phyloP scores from a whole-genome alignment of 2,113 vertebrate species.

The Ornithorhynchus anatinus region DNA sequence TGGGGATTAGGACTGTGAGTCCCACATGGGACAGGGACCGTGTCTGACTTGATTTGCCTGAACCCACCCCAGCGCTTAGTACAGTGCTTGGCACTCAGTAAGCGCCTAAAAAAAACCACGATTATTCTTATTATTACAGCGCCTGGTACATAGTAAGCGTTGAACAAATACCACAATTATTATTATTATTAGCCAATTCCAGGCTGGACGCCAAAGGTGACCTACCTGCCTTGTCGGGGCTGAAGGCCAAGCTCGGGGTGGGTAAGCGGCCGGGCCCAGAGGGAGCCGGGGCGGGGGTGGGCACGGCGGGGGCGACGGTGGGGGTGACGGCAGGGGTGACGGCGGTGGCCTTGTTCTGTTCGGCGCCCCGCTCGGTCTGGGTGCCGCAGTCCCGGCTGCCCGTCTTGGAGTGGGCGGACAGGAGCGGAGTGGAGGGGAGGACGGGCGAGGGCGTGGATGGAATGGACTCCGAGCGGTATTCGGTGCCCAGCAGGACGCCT shows the following conservation, averaged over 20 bases:
- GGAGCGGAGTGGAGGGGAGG: slow-evolving; percentile 84
- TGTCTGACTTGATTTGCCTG: too few relatives aligned
- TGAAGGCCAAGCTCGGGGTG: slow-evolving; percentile 62
- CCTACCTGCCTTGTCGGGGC: slow-evolving; percentile 73
- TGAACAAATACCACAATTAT: too few relatives aligned
- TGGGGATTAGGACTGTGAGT: too few relatives aligned
- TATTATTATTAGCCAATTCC: too few relatives aligned
- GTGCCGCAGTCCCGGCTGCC: slow-evolving; percentile 96
- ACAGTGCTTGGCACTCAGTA: too few relatives aligned
- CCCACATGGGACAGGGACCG: too few relatives aligned
- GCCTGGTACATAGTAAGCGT: too few relatives aligned
- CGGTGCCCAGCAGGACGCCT: slow-evolving; percentile 92
- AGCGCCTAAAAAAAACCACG: too few relatives aligned
- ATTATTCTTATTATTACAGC: too few relatives aligned
- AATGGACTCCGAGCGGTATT: slow-evolving; percentile 88
- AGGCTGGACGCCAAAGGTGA: too few relatives aligned
- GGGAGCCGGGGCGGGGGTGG: slow-evolving; percentile 31
- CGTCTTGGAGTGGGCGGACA: slow-evolving; percentile 88
- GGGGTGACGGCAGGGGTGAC: slow-evolving; percentile 56
- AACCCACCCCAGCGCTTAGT: too few relatives aligned
- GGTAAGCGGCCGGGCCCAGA: slow-evolving; percentile 56
- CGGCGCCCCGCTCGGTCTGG: slow-evolving; percentile 86
- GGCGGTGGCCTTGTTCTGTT: slow-evolving; percentile 74
- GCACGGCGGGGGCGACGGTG: slow-evolving; percentile 26
- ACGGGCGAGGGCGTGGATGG: slow-evolving; percentile 93